phyloP scores from a whole-genome alignment of 2,113 vertebrate species.

The Cyprinodon tularosa region DNA sequence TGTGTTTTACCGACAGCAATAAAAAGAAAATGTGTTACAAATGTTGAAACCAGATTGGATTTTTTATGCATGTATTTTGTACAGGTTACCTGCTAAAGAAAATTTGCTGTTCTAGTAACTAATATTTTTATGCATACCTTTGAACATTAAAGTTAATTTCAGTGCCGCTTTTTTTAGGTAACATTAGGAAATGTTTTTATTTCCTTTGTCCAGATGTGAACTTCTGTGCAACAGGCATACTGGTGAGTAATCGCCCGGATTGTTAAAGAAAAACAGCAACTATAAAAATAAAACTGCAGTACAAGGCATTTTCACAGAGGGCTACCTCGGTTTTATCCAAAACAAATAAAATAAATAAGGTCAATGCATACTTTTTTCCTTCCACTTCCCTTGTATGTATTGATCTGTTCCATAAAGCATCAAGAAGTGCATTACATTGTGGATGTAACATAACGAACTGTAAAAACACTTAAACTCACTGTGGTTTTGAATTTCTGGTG shows the following conservation, averaged over 20 bases:
- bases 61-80: background rate
- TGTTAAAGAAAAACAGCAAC: too few relatives aligned
- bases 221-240: background rate
- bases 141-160: too few relatives aligned
- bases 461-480: background rate
- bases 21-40: slow-evolving; percentile 68
- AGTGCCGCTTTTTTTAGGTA: too few relatives aligned
- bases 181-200: background rate
- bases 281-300: background rate
- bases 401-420: background rate
- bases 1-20: slow-evolving; percentile 68
- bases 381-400: background rate
- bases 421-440: background rate
- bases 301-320: background rate
- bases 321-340: too few relatives aligned
- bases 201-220: background rate
- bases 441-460: background rate
- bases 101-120: background rate
- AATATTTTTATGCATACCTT: too few relatives aligned
- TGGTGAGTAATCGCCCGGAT: background rate
- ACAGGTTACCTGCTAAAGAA: background rate
- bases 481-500: background rate
- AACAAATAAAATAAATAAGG: too few relatives aligned
- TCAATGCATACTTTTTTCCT: background rate
- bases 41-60: slow-evolving; percentile 6